phyloP scores from a whole-genome alignment of 2,888 invertebrate species.

The Priocnemis perturbator region DNA sequence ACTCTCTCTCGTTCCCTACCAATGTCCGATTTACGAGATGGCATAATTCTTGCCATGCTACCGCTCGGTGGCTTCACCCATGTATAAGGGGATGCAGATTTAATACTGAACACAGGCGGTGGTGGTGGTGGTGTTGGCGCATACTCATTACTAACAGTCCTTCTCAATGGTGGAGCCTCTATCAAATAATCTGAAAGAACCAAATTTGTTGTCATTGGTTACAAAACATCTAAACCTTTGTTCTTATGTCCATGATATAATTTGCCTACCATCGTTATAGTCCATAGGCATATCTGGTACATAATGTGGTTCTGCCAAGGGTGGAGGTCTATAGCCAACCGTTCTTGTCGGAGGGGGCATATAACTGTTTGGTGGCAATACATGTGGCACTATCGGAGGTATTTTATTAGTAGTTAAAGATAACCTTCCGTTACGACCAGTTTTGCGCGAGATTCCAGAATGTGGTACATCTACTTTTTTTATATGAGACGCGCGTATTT shows the following conservation, averaged over 20 bases:
- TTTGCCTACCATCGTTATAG: constrained; percentile 61
- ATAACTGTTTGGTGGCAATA: constrained; percentile 48
- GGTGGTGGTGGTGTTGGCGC: constrained; percentile 71
- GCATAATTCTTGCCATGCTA: constrained; percentile 47
- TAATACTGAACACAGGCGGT: constrained; percentile 70
- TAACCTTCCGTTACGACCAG: constrained; percentile 78
- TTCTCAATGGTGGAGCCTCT: constrained; percentile 65
- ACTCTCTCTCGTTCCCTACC: constrained; percentile 62
- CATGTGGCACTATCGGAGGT: constrained; percentile 42
- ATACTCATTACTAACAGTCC: constrained; percentile 72
- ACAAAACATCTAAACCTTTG: neutral
- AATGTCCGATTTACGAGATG: constrained; percentile 42
- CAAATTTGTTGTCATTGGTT: neutral
- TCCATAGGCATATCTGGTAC: constrained; percentile 63
- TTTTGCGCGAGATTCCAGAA: constrained; percentile 76
- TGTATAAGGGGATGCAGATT: constrained; percentile 65
- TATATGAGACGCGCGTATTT: constrained; percentile 77
- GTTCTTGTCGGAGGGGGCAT: constrained; percentile 54
- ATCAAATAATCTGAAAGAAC: constrained; percentile 62
- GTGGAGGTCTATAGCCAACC: constrained; percentile 61
- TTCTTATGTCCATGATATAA: neutral
- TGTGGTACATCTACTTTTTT: constrained; percentile 73
- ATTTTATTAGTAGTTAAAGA: constrained; percentile 76
- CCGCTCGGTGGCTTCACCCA: constrained; percentile 68
- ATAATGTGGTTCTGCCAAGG: constrained; percentile 61